Evolutionary conservation across 2,113 vertebrate species (phyloP).

Genomic region (Saguinus midas): DNA sequence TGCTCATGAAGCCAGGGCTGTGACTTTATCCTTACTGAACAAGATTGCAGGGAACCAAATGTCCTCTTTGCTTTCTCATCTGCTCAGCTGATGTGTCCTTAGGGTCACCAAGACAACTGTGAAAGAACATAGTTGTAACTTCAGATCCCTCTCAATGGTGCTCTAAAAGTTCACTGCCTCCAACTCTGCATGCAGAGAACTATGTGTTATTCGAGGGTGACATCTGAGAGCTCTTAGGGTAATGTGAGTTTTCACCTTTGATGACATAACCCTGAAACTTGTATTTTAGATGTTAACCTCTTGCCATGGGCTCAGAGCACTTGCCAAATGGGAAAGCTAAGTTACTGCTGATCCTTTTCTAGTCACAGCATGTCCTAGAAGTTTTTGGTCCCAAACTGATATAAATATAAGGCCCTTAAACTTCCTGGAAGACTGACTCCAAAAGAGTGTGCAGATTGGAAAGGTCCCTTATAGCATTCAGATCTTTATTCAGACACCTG

Average conservation of each 20-base stretch:
- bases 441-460: background rate
- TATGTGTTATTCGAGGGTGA: background rate
- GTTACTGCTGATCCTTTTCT: slow-evolving; percentile 5
- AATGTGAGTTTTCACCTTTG: background rate
- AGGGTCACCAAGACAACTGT: background rate
- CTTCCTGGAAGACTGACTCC: background rate
- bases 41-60: background rate
- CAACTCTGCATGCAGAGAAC: background rate
- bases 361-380: background rate
- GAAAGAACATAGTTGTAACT: background rate
- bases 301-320: background rate
- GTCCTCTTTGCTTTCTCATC: background rate
- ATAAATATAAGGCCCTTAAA: background rate
- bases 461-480: background rate
- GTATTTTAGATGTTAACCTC: background rate
- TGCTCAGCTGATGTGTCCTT: background rate
- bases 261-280: background rate
- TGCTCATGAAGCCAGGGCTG: background rate
- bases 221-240: background rate
- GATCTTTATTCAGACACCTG: background rate
- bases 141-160: background rate
- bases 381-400: background rate
- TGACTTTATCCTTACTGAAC: background rate
- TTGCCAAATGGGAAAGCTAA: background rate
- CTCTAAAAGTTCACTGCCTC: background rate